Evolutionary conservation across 2,888 invertebrate species (phyloP), one percentile per base, ranked within the genome.

Genomic region (Drosophila tripunctata): DNA sequence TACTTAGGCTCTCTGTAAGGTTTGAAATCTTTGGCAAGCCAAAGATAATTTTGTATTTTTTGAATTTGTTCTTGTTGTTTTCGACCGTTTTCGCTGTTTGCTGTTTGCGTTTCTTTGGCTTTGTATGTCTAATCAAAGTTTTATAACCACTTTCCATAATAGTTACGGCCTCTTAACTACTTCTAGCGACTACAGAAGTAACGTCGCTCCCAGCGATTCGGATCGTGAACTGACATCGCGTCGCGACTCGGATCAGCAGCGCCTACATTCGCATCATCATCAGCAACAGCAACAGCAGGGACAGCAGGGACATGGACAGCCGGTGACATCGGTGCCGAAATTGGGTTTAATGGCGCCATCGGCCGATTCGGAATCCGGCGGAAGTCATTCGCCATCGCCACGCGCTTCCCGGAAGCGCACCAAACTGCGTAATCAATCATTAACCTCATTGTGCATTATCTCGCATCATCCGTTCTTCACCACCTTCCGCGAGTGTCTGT

Each of bases 401-500:
- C 93, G 97, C 71, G 96, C 96, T 33, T 94, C 94, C 36, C 93
- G 96, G 73, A 94, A 95, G 89, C 93, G 96, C 89, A 96, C 96
- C 94, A 94, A 96, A 85, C 93, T 96, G 77, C 94, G 97, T 83
- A 98, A 97, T 92, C 97, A 98, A 91, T 98, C 99, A 10, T 92
- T 99, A 78, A 99, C 99, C 33, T 99, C 99, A 45, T 93, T 99
- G 58, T 99, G 99, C 92, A 94, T 99, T 79, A 94, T 99, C 58
- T 99, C 99, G 68, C 99, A 99, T 93, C 99, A 99, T 93, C 99
- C 99, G 31, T 99, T 99, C 93, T 98, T 99, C 92, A 96, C 99
- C 69, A 98, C 97, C 88, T 99, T 99, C 93, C 96, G 99, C 76
- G 98, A 99, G 93, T 98, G 99, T 93, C 94, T 99, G 83, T 97